These are phyloP conservation scores for Eutolmus rufibarbis DNA, from an alignment of 2,888 invertebrate species.

Conservation along the genomic window DNA sequence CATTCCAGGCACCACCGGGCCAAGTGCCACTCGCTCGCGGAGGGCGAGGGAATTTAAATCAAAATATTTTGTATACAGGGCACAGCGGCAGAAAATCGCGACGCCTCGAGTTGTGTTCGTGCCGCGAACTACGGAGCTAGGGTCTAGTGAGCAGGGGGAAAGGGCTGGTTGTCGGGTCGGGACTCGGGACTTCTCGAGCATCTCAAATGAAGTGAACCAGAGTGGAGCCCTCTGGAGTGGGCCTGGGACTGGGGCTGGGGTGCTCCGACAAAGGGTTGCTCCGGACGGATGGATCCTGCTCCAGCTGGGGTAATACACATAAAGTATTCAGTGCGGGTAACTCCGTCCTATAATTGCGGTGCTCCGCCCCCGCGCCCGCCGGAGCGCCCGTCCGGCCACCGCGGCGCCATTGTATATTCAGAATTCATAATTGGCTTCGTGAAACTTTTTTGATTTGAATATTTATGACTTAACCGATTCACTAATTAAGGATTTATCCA, in stretches of 20 bases:
- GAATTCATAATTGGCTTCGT: conserved; percentile 50
- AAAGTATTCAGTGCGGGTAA: conserved; percentile 47
- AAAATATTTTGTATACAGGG: conserved; percentile 43
- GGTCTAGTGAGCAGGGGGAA: neutral
- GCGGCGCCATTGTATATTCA: conserved; percentile 47
- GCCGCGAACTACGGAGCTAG: neutral
- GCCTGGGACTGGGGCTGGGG: neutral
- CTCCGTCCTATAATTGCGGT: conserved; percentile 46
- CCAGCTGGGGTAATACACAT: conserved; percentile 40
- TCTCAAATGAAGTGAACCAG: conserved; percentile 32
- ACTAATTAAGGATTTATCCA: conserved; percentile 50
- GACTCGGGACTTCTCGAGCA: neutral
- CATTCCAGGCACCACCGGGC: neutral
- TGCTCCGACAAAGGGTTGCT: neutral
- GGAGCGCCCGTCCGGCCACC: neutral
- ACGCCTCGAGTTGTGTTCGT: conserved; percentile 8
- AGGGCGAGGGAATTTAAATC: conserved; percentile 42
- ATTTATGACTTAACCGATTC: conserved; percentile 51
- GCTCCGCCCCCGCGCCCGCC: neutral
- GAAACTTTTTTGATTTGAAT: conserved; percentile 50
- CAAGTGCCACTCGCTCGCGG: neutral
- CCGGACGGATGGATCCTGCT: neutral
- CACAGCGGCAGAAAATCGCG: conserved; percentile 29
- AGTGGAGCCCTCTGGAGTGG: neutral
- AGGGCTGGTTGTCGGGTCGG: neutral